Conservation (phyloP, 2,113 vertebrate genomes). For the Leucosticte australis region DNA sequence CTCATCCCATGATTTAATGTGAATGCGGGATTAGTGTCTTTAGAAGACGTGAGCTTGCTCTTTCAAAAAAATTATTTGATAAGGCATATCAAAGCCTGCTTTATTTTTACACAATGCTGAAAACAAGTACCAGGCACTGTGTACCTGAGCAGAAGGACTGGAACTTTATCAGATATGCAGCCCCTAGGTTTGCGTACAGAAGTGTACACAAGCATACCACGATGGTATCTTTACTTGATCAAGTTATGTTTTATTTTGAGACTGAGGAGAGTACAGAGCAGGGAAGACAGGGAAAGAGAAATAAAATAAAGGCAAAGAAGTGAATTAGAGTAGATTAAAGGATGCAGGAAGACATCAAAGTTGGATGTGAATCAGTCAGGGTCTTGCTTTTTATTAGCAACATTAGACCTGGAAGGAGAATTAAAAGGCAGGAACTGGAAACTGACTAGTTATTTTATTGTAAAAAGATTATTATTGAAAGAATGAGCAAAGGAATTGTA, state of each 20-base stretch:
- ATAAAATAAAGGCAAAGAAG: neutral
- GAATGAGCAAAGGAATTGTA: neutral
- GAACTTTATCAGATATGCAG: neutral
- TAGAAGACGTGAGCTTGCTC: neutral
- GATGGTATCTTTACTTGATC: neutral
- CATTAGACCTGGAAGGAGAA: neutral
- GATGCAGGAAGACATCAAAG: neutral
- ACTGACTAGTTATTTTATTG: neutral
- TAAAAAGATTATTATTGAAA: neutral
- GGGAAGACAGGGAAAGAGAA: neutral
- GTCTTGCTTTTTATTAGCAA: neutral
- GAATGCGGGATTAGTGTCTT: neutral
- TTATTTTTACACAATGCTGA: neutral
- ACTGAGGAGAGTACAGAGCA: neutral
- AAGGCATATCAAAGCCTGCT: neutral
- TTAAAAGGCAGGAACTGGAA: neutral
- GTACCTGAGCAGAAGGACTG: neutral
- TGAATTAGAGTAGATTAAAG: neutral
- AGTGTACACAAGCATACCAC: neutral
- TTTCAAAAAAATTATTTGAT: conserved; percentile 20
- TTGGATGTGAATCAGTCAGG: neutral
- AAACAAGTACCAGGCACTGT: neutral
- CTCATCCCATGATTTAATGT: neutral
- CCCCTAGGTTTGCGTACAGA: neutral
- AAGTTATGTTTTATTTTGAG: neutral